Conservation (phyloP, 2,113 vertebrate species). For the Zapornia atra region DNA sequence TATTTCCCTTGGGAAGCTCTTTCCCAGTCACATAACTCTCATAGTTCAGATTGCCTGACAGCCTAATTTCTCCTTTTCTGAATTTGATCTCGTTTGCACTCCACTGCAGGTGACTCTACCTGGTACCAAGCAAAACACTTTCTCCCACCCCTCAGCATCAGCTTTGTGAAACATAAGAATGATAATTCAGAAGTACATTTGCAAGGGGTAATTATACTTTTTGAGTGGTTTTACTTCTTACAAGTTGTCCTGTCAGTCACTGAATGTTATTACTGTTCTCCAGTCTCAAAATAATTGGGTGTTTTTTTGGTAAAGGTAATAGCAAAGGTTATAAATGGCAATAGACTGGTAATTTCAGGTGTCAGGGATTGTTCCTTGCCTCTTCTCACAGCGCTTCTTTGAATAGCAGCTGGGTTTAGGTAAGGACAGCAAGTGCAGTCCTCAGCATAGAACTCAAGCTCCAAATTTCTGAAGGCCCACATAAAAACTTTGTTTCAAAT, state of each 20-base stretch:
- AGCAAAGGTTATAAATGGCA: too few relatives aligned
- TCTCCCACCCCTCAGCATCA: not conserved
- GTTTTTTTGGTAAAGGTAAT: not conserved
- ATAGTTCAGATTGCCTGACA: conserved; percentile 16
- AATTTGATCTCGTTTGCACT: conserved; percentile 8
- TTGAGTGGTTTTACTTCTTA: not conserved
- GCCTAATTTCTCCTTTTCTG: conserved; percentile 42
- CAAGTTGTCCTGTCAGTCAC: not conserved
- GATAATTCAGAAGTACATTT: not conserved
- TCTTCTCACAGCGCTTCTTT: not conserved
- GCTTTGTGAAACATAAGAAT: not conserved
- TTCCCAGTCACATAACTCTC: conserved; percentile 12
- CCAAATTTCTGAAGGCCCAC: not conserved
- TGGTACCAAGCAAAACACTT: not conserved
- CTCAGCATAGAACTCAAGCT: not conserved
- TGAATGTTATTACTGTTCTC: not conserved
- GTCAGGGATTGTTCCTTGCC: not conserved
- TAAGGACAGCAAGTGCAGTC: not conserved
- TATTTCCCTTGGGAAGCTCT: conserved; percentile 42
- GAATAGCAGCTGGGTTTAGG: not conserved
- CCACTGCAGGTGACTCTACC: not conserved
- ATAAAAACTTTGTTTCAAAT: not conserved
- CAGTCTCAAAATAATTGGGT: not conserved
- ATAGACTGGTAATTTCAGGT: conserved; percentile 26
- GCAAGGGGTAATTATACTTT: not conserved